Percentiles rank a stretch among this genome's conserved stretches.
Evolutionary conservation across 1,140 invertebrate species (phyloP).

Genomic region (Drosophila kurseongensis): DNA sequence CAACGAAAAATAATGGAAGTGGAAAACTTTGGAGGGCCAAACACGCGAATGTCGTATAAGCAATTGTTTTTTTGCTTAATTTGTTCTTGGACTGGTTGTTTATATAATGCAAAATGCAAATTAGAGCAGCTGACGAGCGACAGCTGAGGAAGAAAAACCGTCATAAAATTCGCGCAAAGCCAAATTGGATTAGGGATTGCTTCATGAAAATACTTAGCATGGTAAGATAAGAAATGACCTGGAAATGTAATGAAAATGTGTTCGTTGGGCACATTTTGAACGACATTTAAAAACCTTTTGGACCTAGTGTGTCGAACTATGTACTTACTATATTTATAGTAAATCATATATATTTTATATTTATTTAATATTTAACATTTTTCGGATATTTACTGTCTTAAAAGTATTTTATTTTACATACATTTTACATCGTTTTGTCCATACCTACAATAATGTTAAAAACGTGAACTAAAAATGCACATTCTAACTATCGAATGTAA

Average conservation of each 20-base stretch:
- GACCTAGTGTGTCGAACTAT: too few species aligned
- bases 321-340: too few species aligned
- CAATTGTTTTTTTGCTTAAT: constrained; percentile 39
- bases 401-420: too few species aligned
- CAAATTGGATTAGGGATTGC: constrained; percentile 47
- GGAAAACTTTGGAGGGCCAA: constrained; percentile 47
- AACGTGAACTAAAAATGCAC: too few species aligned
- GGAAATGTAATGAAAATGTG: constrained; percentile 4
- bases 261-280: not conserved
- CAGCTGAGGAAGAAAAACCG: constrained; percentile 12
- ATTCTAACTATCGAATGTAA: too few species aligned
- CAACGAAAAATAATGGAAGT: constrained; percentile 30
- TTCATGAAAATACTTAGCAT: constrained; percentile 35
- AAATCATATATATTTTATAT: too few species aligned
- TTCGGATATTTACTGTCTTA: not conserved
- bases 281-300: too few species aligned
- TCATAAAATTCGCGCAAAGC: constrained; percentile 41
- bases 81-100: constrained; percentile 26
- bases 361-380: not conserved
- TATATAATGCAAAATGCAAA: constrained; percentile 74
- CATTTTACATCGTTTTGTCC: too few species aligned
- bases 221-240: constrained; percentile 20
- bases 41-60: constrained; percentile 80
- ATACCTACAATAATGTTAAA: too few species aligned
- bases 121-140: constrained; percentile 40